Conservation (phyloP, 2,888 invertebrate genomes). For the Drosophila bunnanda region DNA sequence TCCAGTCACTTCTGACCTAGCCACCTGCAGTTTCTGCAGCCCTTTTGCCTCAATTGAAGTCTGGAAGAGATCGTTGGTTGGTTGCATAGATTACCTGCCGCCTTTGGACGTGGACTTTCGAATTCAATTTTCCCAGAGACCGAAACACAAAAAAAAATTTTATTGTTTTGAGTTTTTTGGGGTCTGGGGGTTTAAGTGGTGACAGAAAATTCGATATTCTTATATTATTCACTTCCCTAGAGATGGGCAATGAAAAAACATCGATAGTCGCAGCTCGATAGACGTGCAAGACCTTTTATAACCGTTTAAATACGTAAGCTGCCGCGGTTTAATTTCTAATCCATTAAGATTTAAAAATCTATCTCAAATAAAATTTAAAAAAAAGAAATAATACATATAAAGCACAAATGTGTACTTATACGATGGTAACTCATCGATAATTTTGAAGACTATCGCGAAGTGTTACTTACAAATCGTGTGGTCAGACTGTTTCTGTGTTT, state of each 20-base stretch:
- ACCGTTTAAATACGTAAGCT: background rate
- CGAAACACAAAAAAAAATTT: constrained; percentile 6
- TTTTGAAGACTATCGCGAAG: no score
- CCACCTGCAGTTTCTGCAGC: background rate
- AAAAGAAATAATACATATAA: no score
- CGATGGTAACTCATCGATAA: no score
- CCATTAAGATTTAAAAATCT: background rate
- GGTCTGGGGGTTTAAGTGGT: constrained; percentile 21
- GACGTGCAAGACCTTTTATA: background rate
- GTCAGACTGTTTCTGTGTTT: no score
- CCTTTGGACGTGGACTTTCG: background rate
- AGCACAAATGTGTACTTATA: no score
- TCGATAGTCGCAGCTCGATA: background rate
- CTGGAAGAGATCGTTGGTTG: constrained; percentile 15
- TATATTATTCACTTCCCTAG: background rate
- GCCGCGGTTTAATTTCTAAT: background rate
- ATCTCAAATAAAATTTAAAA: no score
- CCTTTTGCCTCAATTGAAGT: background rate
- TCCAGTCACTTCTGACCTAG: constrained; percentile 46
- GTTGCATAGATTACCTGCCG: constrained; percentile 30
- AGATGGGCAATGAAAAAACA: background rate
- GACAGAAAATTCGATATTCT: constrained; percentile 22
- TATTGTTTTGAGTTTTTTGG: constrained; percentile 21
- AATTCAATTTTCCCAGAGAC: background rate
- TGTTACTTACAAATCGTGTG: no score